Evolutionary conservation across 2,113 vertebrate species (phyloP).

Genomic region (Hippolais icterina): DNA sequence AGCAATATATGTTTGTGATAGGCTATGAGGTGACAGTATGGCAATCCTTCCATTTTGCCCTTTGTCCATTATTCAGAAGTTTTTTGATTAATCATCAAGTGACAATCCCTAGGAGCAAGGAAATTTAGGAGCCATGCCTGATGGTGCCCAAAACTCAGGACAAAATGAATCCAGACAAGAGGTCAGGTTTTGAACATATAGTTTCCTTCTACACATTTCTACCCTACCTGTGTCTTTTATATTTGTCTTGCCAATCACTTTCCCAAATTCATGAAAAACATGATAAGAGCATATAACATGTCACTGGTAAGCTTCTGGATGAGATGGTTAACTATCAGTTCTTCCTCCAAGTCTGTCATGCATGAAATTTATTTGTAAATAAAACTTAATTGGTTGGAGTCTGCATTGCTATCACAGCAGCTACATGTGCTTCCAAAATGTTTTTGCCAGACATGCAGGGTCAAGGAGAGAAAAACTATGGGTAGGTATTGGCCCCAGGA

Average conservation of each 20-base stretch:
- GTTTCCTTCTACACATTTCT: background rate
- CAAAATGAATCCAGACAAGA: background rate
- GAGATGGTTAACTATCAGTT: background rate
- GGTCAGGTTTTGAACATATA: background rate
- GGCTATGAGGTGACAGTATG: background rate
- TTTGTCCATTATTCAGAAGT: background rate
- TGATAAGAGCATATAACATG: background rate
- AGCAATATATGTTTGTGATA: background rate
- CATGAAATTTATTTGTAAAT: background rate
- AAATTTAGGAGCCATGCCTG: background rate
- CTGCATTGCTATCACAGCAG: background rate
- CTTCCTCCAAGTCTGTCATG: background rate
- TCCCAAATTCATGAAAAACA: background rate
- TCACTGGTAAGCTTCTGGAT: background rate
- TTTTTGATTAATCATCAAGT: background rate
- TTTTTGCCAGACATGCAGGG: background rate
- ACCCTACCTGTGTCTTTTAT: background rate
- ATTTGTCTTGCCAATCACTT: background rate
- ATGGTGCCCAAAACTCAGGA: background rate
- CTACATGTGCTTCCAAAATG: background rate
- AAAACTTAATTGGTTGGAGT: background rate
- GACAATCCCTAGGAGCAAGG: background rate
- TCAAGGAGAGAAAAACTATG: background rate
- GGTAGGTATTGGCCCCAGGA: background rate
- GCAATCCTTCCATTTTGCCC: background rate